Evolutionary conservation across 2,888 invertebrate genomes (phyloP).

Genomic region (Drosophila fungiperda): DNA sequence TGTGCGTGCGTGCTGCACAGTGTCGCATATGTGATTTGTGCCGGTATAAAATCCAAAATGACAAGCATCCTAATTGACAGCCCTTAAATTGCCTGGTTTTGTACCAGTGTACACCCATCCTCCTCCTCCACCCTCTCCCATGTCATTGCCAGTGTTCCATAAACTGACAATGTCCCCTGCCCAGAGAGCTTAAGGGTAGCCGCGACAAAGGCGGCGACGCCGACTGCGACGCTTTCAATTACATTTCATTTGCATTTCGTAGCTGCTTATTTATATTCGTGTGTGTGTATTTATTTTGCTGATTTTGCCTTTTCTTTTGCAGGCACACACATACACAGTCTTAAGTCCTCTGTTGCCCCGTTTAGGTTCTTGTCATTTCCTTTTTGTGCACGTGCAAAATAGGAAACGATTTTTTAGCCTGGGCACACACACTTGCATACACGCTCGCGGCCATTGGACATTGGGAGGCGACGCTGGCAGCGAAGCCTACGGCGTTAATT

Average conservation of each 20-base stretch:
- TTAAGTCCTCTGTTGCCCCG: slow-evolving; percentile 57
- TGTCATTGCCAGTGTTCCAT: slow-evolving; percentile 53
- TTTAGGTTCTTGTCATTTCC: slow-evolving; percentile 43
- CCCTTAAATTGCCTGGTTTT: not conserved
- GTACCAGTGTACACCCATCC: slow-evolving; percentile 48
- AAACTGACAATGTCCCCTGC: slow-evolving; percentile 80
- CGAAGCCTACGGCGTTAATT: slow-evolving; percentile 71
- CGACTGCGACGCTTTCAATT: slow-evolving; percentile 71
- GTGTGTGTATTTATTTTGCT: slow-evolving; percentile 57
- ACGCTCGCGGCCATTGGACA: slow-evolving; percentile 69
- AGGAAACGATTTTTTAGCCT: slow-evolving; percentile 71
- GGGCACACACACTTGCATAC: slow-evolving; percentile 10
- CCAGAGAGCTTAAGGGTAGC: slow-evolving; percentile 74
- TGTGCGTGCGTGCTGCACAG: slow-evolving; percentile 60
- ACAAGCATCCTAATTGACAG: slow-evolving; percentile 45
- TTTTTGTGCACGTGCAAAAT: slow-evolving; percentile 64
- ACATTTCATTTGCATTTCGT: slow-evolving; percentile 77
- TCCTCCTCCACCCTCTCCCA: slow-evolving; percentile 4
- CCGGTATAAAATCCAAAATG: slow-evolving; percentile 17
- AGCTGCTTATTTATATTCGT: slow-evolving; percentile 68
- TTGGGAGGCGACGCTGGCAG: slow-evolving; percentile 66
- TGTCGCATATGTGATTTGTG: slow-evolving; percentile 39
- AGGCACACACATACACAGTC: slow-evolving; percentile 31
- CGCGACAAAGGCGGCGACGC: slow-evolving; percentile 28
- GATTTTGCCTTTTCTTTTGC: slow-evolving; percentile 69